These are phyloP conservation scores for Sabatieria punctata DNA, from an alignment of 2,888 invertebrate genomes.

Conservation along the genomic window DNA sequence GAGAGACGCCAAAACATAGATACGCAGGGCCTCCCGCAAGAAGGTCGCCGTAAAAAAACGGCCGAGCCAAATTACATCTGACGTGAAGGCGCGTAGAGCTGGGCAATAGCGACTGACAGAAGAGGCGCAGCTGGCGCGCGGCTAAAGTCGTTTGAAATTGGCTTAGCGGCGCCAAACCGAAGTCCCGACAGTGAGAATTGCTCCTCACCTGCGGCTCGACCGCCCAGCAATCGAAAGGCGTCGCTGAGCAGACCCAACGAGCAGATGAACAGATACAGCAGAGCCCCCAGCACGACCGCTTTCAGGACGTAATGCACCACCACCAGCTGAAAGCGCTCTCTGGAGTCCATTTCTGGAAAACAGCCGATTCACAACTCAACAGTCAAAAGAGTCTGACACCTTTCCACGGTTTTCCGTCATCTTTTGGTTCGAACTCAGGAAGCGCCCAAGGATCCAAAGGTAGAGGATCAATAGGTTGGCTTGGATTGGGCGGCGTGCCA, in stretches of 20 bases:
- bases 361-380: background rate
- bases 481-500: too few relatives aligned
- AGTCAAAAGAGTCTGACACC: background rate
- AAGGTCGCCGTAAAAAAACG: too few relatives aligned
- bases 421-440: slow-evolving; percentile 1
- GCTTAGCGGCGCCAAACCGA: too few relatives aligned
- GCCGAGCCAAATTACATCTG: too few relatives aligned
- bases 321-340: background rate
- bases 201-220: slow-evolving; percentile 4
- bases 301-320: background rate
- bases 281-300: slow-evolving; percentile 14
- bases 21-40: too few relatives aligned
- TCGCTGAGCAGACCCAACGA: slow-evolving; percentile 34
- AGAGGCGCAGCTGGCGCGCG: too few relatives aligned
- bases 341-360: background rate
- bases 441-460: slow-evolving; percentile 7
- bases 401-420: background rate
- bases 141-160: too few relatives aligned
- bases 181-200: background rate
- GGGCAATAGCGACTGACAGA: too few relatives aligned
- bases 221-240: slow-evolving; percentile 34
- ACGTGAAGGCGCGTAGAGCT: too few relatives aligned
- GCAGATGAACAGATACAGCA: slow-evolving; percentile 36
- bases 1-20: too few relatives aligned
- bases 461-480: too few relatives aligned